Conservation (phyloP, 2,797 vertebrate genomes). For the Cygnus olor region DNA sequence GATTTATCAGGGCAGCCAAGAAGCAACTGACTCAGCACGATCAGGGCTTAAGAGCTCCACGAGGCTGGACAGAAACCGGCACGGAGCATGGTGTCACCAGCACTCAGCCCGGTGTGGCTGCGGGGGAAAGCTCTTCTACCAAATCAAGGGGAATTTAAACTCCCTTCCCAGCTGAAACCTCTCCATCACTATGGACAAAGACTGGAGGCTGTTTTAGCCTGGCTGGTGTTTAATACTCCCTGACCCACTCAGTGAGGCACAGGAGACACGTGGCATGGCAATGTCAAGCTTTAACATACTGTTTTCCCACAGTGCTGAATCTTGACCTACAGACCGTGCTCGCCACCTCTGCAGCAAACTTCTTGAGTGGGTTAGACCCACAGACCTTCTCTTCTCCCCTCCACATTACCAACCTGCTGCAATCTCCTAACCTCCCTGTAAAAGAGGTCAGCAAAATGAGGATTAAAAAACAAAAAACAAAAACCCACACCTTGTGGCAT, state of each 20-base stretch:
- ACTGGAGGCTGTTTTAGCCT: neutral
- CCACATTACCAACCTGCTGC: neutral
- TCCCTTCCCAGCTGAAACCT: neutral
- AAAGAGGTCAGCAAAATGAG: neutral
- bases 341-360: neutral
- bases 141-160: neutral
- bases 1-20: neutral
- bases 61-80: neutral
- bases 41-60: neutral
- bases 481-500: neutral
- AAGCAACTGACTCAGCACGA: neutral
- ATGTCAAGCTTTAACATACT: neutral
- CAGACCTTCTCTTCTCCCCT: neutral
- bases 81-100: neutral
- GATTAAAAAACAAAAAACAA: neutral
- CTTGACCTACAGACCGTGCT: neutral
- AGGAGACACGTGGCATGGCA: neutral
- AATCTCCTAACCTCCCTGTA: neutral
- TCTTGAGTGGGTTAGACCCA: neutral
- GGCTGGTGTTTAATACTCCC: neutral
- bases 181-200: neutral
- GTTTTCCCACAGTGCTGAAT: neutral
- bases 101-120: rapidly evolving
- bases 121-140: neutral
- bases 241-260: neutral